Percentiles rank a stretch among this genome's conserved stretches.
Evolutionary conservation across 2,888 invertebrate species (phyloP).

Genomic region (Aethes cnicana): DNA sequence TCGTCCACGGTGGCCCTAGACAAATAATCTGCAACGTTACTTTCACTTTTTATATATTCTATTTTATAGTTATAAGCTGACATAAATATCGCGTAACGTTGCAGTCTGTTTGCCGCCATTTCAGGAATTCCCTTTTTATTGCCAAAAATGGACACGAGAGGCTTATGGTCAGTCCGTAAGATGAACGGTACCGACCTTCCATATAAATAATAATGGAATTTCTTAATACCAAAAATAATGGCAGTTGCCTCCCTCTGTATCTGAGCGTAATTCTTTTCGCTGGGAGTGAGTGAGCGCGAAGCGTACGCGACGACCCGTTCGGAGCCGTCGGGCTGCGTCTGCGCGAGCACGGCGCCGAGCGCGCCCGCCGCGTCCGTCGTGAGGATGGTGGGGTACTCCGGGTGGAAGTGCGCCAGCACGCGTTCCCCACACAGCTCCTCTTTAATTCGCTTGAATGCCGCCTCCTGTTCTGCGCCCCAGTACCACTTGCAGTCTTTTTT

Average conservation of each 20-base stretch:
- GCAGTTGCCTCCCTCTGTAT: slow-evolving; percentile 1
- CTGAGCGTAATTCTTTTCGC: not conserved
- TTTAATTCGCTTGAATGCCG: slow-evolving; percentile 7
- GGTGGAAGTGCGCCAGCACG: slow-evolving; percentile 10
- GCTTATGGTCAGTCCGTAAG: slow-evolving; percentile 32
- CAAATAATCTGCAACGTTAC: slow-evolving; percentile 30
- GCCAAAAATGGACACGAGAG: slow-evolving; percentile 18
- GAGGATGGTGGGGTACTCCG: slow-evolving; percentile 21
- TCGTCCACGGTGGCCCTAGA: slow-evolving; percentile 25
- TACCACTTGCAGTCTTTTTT: not conserved
- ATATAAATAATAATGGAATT: not conserved
- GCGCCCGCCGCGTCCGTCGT: slow-evolving; percentile 30
- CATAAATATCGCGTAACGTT: slow-evolving; percentile 26
- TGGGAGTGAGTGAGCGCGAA: slow-evolving; percentile 1
- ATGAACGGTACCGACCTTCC: not conserved
- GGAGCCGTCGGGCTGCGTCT: slow-evolving; percentile 24
- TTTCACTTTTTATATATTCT: slow-evolving; percentile 26
- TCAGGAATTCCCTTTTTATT: slow-evolving; percentile 5
- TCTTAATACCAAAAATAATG: slow-evolving; percentile 4
- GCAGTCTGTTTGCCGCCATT: slow-evolving; percentile 17
- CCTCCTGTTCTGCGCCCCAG: slow-evolving; percentile 1
- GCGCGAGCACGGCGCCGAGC: slow-evolving; percentile 30
- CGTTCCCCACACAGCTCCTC: slow-evolving; percentile 14
- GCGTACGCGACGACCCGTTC: slow-evolving; percentile 3
- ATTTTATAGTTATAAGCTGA: slow-evolving; percentile 19